Base-by-base conservation (phyloP, 2,888 invertebrate genomes). In the Drosophila subsilvestris region DNA sequence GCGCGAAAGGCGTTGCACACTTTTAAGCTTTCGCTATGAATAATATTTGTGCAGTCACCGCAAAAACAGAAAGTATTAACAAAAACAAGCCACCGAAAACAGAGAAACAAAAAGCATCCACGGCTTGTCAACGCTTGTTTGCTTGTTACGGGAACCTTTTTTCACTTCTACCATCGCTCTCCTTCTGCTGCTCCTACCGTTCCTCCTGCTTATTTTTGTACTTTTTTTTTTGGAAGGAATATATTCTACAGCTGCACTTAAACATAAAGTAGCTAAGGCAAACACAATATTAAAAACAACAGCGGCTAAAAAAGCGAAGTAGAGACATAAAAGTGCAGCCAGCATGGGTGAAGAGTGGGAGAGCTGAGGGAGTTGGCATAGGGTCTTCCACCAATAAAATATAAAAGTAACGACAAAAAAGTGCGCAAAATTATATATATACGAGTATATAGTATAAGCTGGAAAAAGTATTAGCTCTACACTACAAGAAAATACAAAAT, bases 231-330 rank as follows among this genome's bases (percentile, higher is more conserved):
- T 27, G 17, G 17, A 37, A 74, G 63, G 79, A 72, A 79, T 71
- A 73, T 65, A 72, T 82, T 78, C 79, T 75, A 69, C 76, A 86
- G 87, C 74, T 86, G 87, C 83, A 86, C 83, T 83, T 86, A 79
- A 76, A 76, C 75, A 86, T 86, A 84, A 87, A 86, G 88, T 79
- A 82, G 86, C 84, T 76, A 74, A 82, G 66, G 83, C 76, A 87
- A 84, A 87, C 86, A 84, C 83, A 76, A 79, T 82, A 84, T 79
- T 79, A 82, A 78, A 87, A 82, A 79, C 63, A 76, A 82, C 63
- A 74, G 62, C 29, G 59, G 61, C 69, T 60, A 29, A 44, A 53
- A 9, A 45, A 20, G 29, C 43, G 47, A 59, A 50, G 72, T 43
- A 53, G 44, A 54, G 74, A 51, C 67, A 65, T 63, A 50, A 53